Conservation (phyloP, 2,888 invertebrate genomes). For the Drepanosiphum platanoidis region DNA sequence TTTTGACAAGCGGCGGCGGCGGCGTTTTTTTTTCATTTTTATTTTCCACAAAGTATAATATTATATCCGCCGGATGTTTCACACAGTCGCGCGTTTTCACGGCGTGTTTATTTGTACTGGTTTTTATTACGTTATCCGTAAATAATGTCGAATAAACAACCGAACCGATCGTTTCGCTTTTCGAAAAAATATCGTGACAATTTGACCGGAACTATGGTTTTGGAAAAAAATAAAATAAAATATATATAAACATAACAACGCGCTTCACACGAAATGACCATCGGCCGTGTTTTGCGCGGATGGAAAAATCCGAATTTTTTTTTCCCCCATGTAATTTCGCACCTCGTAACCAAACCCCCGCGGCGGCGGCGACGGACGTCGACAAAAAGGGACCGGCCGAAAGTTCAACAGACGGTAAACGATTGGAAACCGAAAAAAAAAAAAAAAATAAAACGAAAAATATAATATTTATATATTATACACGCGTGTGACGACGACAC, state of each 20-base stretch:
- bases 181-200: conserved; percentile 39
- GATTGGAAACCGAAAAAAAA: conserved; percentile 26
- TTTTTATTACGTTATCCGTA: conserved; percentile 16
- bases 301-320: conserved; percentile 34
- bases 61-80: conserved; percentile 27
- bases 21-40: conserved; percentile 2
- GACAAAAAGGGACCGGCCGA: conserved; percentile 15
- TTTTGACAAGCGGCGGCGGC: conserved; percentile 37
- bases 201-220: conserved; percentile 47
- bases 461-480: not conserved
- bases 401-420: conserved; percentile 55
- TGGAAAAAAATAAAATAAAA: no score
- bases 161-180: not conserved
- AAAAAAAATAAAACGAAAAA: not conserved
- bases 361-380: not conserved
- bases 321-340: not conserved
- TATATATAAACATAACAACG: no score
- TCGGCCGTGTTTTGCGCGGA: not conserved
- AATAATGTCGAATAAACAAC: conserved; percentile 31
- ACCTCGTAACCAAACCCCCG: conserved; percentile 8
- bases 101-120: not conserved
- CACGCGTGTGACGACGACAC: not conserved
- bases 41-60: not conserved
- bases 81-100: not conserved
- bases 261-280: not conserved